Evolutionary conservation across 2,113 vertebrate genomes (phyloP).

Genomic region (Neodon shergylaensis): DNA sequence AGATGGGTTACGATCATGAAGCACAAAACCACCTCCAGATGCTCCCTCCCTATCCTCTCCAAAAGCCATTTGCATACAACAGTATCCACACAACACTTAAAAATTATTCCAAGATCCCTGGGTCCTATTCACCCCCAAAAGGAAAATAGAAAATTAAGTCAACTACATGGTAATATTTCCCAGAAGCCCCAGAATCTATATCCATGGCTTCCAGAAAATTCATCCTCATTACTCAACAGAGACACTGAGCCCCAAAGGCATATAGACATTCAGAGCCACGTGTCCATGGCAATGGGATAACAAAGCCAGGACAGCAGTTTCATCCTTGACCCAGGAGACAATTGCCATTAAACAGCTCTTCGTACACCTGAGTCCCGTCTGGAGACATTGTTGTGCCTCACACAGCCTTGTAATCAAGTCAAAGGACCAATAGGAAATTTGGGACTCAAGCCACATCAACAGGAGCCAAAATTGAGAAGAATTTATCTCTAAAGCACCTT

Average conservation of each 20-base stretch:
- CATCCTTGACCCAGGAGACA: not conserved
- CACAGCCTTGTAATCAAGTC: not conserved
- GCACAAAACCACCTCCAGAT: not conserved
- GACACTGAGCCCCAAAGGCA: not conserved
- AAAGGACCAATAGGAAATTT: not conserved
- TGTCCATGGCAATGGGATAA: not conserved
- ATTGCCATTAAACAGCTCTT: not conserved
- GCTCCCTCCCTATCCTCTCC: not conserved
- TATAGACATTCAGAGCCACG: not conserved
- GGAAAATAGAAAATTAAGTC: conserved; percentile 30
- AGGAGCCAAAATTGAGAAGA: not conserved
- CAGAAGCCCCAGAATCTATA: not conserved
- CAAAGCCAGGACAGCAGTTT: not conserved
- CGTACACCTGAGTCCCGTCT: not conserved
- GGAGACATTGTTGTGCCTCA: not conserved
- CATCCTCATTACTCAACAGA: not conserved
- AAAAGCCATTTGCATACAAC: not conserved
- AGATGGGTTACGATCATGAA: not conserved
- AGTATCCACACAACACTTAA: not conserved
- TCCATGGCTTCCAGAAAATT: not conserved
- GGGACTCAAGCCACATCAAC: not conserved
- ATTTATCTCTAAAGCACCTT: not conserved
- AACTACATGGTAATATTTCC: not conserved
- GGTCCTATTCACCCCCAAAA: not conserved
- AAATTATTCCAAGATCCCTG: not conserved